Evolutionary conservation across 37 sponge, comb jelly and placozoan species (phyloP), one percentile per base, ranked within the genome.

Genomic region (Cliona cf. orientalis): DNA sequence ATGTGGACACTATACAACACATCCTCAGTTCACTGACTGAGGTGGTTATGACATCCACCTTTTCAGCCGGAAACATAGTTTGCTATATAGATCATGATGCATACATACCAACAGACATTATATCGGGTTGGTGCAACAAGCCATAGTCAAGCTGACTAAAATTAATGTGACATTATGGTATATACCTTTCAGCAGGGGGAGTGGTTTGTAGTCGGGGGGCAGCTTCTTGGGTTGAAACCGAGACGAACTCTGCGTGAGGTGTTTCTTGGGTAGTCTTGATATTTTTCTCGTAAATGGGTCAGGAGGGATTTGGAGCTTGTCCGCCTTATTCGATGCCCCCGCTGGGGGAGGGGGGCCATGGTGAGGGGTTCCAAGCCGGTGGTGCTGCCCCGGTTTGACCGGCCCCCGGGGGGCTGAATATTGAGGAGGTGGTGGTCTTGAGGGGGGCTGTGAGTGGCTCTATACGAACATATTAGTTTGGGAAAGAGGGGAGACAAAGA

Each of bases 151-250:
- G 17, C 55, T 19, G n/a, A n/a, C n/a, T n/a, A n/a, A n/a, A 49
- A 49, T 49, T 49, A 11, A 11, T 49, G 14, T 49, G 14, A 31
- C 38, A 36, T 31, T 31, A 38, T 9, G 41, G 17, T 12, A 3
- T 26, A 2, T 38, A 91, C 92, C 92, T 86, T 85, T 92, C 28
- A 92, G 78, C 28, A 81, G 74, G 3, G 93, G 85, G 0, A 92
- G 86, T 26, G 89, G 86, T 26, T 92, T 86, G 86, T 81, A 92
- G 37, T 92, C 93, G 0, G 88, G 82, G 1, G 93, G 93, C 5
- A 72, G 78, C 36, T 85, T 88, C 79, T 88, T 61, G 40, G 59
- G 61, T 22, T 73, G 46, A 72, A 77, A 88, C 29, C 89, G 44
- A 21, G 93, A 86, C 7, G 93, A 92, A 38, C 82, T 75, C 58